Evolutionary conservation across 2,113 vertebrate genomes (phyloP), one percentile per base, ranked within the genome.

Genomic region (Tympanuchus pallidicinctus): DNA sequence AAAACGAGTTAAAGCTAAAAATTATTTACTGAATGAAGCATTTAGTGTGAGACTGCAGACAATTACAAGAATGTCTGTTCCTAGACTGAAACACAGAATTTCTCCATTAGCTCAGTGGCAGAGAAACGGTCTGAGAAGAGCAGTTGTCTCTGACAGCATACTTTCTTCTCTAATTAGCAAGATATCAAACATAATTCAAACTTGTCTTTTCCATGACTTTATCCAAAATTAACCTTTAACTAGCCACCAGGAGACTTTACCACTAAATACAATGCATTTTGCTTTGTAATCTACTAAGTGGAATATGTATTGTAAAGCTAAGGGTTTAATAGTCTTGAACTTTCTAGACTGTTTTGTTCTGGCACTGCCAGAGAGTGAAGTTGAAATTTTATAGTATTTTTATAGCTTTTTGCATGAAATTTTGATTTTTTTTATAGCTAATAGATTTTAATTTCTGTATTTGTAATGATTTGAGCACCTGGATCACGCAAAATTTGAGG

Each of bases 1-100:
- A 95, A 95, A 96, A 96, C 87, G 13, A 92, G 86, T 89, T 89
- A 70, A 93, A 91, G 34, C 50, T 93, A 88, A 85, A 90, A 88
- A 81, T 66, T 89, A 76, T 72, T 89, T 93, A 94, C 87, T 89
- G 60, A 45, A 87, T 82, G 91, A 89, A 85, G 22, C 66, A 89
- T 87, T 96, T 82, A 66, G 54, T n/a, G 89, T 40, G 71, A 91
- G 66, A 70, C 56, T 77, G 81, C 43, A 95, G 89, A 70, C 81
- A 91, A 91, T 95, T 95, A 85, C 24, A 95, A 74, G 54, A 85
- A 82, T 82, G 43, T 79, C 70, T 92, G 91, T 50, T 87, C 71
- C 82, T 92, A 47, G n/a, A 56, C 54, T 74, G 71, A 76, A 80
- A 64, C 8, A 75, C 28, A 86, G 73, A 85, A 87, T 79, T 67